Evolutionary conservation across 2,888 invertebrate species (phyloP), one percentile per base, ranked within the genome.

Genomic region (Drosophila suboccidentalis): DNA sequence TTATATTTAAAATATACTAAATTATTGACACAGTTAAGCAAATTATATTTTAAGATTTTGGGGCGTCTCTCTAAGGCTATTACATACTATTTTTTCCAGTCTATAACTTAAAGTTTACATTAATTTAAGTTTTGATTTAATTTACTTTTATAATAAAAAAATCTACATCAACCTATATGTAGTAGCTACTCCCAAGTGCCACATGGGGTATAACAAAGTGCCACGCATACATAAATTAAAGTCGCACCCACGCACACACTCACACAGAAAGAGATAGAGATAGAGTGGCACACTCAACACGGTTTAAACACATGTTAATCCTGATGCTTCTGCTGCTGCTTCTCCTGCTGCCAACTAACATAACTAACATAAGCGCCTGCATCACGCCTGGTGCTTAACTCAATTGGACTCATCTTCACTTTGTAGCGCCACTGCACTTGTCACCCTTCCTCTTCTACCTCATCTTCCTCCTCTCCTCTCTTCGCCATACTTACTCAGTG

Each of bases 401-500:
- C 84, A 86, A 86, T 84, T 87, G 83, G 80, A 76, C 78, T 75
- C 77, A 80, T 71, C 79, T 71, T 69, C 60, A 75, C 75, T 74
- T 62, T 75, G 71, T 66, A 51, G 74, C 44, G 46, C 50, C 66
- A 29, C 8, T 74, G 74, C 71, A 74, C 77, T 76, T 65, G 76
- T 50, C 38, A 49, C n/a, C 63, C 17, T 13, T 3, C 15, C 3
- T 38, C 26, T 10, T 0, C 9, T n/a, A 1, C 1, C 22, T n/a
- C 13, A 22, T 26, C 10, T 39, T 0, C 19, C 6, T 2, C 0
- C 19, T 0, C 9, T 5, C 29, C 26, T 26, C 17, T 13, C 11
- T 11, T 4, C n/a, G 11, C 44, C 22, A 63, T 92, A 97, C 97
- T 97, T 93, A 97, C 97, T 97, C 92, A 97, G 95, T 87, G 97